Percentiles rank a stretch among this genome's conserved stretches.
These are phyloP conservation scores for Diachasmimorpha longicaudata DNA, from an alignment of 1,140 invertebrate genomes.

Conservation along the genomic window DNA sequence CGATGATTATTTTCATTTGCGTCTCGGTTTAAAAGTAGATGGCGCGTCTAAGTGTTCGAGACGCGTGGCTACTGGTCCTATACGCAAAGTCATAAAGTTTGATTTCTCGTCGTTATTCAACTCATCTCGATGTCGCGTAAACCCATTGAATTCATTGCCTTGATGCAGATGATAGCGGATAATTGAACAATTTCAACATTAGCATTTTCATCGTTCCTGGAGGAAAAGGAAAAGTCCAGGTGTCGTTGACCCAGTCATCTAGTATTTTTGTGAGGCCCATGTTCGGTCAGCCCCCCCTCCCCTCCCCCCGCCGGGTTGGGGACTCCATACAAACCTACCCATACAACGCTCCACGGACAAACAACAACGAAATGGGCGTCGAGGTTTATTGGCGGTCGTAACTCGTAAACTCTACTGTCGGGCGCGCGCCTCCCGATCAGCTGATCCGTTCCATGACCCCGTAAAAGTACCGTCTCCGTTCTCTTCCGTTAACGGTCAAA, in stretches of 20 bases:
- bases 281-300: constrained; percentile 29
- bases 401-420: constrained; percentile 59
- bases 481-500: constrained; percentile 43
- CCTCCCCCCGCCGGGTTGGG: constrained; percentile 20
- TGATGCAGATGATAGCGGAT: constrained; percentile 25
- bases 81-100: constrained; percentile 45
- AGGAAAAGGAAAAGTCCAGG: background rate
- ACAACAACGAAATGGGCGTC: constrained; percentile 39
- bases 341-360: background rate
- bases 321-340: background rate
- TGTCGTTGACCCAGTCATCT: constrained; percentile 5
- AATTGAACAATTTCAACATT: constrained; percentile 4
- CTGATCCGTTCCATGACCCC: constrained; percentile 62
- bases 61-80: constrained; percentile 18
- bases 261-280: constrained; percentile 33
- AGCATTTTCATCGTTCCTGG: background rate
- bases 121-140: constrained; percentile 6
- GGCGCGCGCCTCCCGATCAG: constrained; percentile 61
- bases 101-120: constrained; percentile 49
- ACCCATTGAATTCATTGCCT: constrained; percentile 28
- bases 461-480: constrained; percentile 20
- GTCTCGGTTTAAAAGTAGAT: background rate
- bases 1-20: background rate
- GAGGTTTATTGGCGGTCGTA: constrained; percentile 63
- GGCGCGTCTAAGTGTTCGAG: background rate